Evolutionary conservation across 2,888 invertebrate species (phyloP), one percentile per base, ranked within the genome.

Genomic region (Stratiomys singularior): DNA sequence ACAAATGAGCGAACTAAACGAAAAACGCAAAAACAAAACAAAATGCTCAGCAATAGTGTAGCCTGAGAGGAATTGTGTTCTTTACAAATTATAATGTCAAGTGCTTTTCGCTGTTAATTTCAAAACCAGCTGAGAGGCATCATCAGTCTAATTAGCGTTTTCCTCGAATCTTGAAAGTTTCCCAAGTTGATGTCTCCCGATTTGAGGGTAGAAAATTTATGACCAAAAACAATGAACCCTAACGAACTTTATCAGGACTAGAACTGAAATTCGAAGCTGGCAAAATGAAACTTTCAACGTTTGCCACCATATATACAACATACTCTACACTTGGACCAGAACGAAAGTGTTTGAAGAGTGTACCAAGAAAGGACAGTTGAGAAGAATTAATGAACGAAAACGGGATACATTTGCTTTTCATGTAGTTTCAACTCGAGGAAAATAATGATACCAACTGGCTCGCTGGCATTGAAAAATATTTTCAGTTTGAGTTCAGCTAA

Each of bases 41-140:
- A 25, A 63, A 23, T 63, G 11, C 27, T 23, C 25, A 15, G 4
- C 15, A 13, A 13, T 11, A 37, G 37, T 37, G 9, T 37, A 37
- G 37, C 37, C 66, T 15, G 15, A 66, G 66, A 66, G 28, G 37
- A 66, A 66, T 69, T 69, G 46, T 23, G 69, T 69, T 69, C 69
- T 23, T 47, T 47, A 69, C 58, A 47, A 77, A 77, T 77, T 76
- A 76, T 44, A 30, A 56, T 72, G 72, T 72, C 72, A 72, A 72
- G 72, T 72, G 56, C 56, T 56, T 52, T 72, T 58, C 58, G 28
- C 27, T 72, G 72, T 72, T 72, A 72, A 52, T 72, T 72, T 72
- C 30, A 58, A 56, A 72, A 72, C 56, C 72, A 72, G 72, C 58
- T 72, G 72, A 7, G 56, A 72, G 72, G 18, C 72, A 58, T 72